Conservation (phyloP, 2,888 invertebrate species). For the Drosophila macrospina region DNA sequence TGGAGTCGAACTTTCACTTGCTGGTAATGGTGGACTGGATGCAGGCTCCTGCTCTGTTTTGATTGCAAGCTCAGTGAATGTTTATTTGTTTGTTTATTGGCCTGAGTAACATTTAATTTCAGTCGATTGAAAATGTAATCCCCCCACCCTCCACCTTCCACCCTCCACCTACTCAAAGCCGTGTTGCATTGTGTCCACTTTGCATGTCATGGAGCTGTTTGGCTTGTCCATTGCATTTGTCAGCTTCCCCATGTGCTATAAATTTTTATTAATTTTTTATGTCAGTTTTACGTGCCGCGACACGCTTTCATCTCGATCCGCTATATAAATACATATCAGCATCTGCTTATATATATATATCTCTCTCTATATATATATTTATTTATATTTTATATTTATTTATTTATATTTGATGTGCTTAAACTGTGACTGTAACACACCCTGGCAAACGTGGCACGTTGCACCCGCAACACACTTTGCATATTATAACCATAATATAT, state of each 20-base stretch:
- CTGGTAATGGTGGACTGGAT: conserved; percentile 44
- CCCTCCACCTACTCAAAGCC: neutral
- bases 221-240: conserved; percentile 43
- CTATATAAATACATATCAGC: conserved; percentile 4
- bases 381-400: conserved; percentile 18
- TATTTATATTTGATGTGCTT: conserved; percentile 23
- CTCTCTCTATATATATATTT: neutral
- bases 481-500: conserved; percentile 49
- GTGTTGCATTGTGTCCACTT: conserved; percentile 40
- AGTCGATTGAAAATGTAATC: conserved; percentile 26
- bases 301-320: conserved; percentile 51
- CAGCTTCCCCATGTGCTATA: conserved; percentile 50
- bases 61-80: conserved; percentile 60
- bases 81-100: conserved; percentile 58
- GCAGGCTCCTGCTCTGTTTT: conserved; percentile 57
- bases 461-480: conserved; percentile 49
- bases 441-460: conserved; percentile 23
- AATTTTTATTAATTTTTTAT: conserved; percentile 62
- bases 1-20: conserved; percentile 66
- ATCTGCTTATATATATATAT: conserved; percentile 3
- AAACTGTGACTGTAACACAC: conserved; percentile 43
- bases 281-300: conserved; percentile 48
- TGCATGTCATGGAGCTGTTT: conserved; percentile 60
- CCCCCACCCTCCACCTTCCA: neutral
- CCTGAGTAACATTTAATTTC: conserved; percentile 37